A percentile compares a stretch with the other conserved stretches of the same genome.
These are phyloP conservation scores for Drosophila paranaensis DNA, from an alignment of 2,888 invertebrate species.

Conservation along the genomic window DNA sequence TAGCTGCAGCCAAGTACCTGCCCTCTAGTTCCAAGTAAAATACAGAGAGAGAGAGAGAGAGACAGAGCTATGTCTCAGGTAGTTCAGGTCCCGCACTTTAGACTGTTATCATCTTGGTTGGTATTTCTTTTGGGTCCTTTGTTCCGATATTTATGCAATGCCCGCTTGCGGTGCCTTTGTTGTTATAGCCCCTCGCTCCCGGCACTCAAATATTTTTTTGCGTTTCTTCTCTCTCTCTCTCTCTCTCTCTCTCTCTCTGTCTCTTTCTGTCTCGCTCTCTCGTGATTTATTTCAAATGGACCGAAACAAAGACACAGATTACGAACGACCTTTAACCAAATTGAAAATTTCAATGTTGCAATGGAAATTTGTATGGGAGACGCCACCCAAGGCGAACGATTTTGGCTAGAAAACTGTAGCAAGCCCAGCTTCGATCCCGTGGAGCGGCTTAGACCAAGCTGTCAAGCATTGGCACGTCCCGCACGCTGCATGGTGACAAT, in stretches of 20 bases:
- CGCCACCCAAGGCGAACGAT: constrained; percentile 62
- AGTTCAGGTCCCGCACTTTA: constrained; percentile 25
- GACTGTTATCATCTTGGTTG: constrained; percentile 46
- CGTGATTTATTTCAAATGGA: constrained; percentile 56
- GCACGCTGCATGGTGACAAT: constrained; percentile 42
- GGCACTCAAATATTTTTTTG: constrained; percentile 35
- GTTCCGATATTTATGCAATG: constrained; percentile 57
- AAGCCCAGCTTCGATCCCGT: constrained; percentile 17
- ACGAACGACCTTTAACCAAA: constrained; percentile 33
- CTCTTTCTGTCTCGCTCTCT: neutral
- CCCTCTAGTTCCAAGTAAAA: constrained; percentile 35
- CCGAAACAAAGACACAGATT: constrained; percentile 28
- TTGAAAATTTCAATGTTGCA: constrained; percentile 34
- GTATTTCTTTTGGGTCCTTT: constrained; percentile 34
- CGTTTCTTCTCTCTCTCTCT: constrained; percentile 22
- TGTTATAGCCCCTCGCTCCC: constrained; percentile 22
- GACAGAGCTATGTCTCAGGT: constrained; percentile 37
- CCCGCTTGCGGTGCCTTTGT: constrained; percentile 53
- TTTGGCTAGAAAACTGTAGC: constrained; percentile 42
- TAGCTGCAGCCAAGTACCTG: constrained; percentile 38
- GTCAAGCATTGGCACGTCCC: constrained; percentile 58
- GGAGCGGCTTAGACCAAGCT: constrained; percentile 52
- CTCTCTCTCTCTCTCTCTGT: neutral
- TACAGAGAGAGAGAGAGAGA: neutral
- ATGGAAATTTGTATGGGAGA: constrained; percentile 33